These are phyloP conservation scores for Poecilobothrus nobilitatus DNA, from an alignment of 2,888 invertebrate species.

Conservation along the genomic window DNA sequence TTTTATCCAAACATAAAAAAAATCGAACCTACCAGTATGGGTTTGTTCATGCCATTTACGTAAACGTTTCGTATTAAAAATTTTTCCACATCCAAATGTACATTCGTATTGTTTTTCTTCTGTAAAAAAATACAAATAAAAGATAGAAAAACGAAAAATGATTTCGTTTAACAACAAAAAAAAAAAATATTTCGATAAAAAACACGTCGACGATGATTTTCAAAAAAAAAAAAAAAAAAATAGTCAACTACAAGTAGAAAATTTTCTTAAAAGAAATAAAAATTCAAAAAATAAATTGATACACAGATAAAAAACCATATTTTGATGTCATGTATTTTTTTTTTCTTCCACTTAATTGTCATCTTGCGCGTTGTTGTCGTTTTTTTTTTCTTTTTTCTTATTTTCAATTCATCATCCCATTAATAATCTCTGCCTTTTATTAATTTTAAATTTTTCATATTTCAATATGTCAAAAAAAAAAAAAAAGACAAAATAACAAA, in stretches of 20 bases:
- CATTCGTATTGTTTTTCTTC: neutral
- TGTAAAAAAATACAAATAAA: neutral
- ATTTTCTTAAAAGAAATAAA: too few species aligned
- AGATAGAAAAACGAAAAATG: neutral
- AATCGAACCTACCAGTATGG: neutral
- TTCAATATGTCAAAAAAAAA: neutral
- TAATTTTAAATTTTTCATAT: neutral
- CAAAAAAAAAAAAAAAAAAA: neutral
- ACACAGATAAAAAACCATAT: conserved; percentile 4
- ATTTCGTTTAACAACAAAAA: neutral
- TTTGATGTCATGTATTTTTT: neutral
- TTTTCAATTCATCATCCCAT: neutral
- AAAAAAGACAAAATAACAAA: neutral
- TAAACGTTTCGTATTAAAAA: neutral
- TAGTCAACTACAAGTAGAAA: neutral
- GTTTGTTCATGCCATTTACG: neutral
- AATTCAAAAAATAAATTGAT: neutral
- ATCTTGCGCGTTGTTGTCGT: neutral
- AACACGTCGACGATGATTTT: neutral
- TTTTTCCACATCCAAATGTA: conserved; percentile 3
- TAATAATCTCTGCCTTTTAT: neutral
- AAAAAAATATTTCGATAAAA: too few species aligned
- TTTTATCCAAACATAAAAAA: too few species aligned
- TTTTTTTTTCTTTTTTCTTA: too few species aligned
- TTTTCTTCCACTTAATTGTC: neutral